Conservation (phyloP, 2,797 vertebrate genomes). For the Protonibea diacanthus region DNA sequence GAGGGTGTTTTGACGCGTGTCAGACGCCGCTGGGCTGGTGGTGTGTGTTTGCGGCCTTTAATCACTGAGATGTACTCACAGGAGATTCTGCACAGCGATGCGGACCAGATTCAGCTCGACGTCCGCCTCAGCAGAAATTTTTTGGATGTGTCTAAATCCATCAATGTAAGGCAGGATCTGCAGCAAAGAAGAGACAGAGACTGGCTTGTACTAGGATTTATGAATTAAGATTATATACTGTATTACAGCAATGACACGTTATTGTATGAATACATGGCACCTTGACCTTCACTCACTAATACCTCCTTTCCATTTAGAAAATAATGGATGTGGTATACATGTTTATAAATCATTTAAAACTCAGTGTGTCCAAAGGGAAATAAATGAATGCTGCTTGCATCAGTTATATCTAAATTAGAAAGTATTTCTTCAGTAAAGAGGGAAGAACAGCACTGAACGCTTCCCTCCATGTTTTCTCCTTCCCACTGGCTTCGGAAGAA, state of each 20-base stretch:
- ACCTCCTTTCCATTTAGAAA: conserved; percentile 13
- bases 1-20: neutral
- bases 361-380: too few species aligned
- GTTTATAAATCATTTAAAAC: neutral
- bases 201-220: neutral
- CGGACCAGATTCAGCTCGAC: conserved; percentile 98
- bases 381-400: too few species aligned
- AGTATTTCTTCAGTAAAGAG: too few species aligned
- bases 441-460: too few species aligned
- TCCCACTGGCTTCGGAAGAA: too few species aligned
- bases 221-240: too few species aligned
- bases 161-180: conserved; percentile 97
- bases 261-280: neutral
- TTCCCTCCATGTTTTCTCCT: too few species aligned
- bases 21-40: neutral
- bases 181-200: conserved; percentile 25
- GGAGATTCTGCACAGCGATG: conserved; percentile 96
- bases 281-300: neutral
- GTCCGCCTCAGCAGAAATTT: conserved; percentile 97
- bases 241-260: conserved; percentile 19
- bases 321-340: neutral
- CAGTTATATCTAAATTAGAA: too few species aligned
- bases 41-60: conserved; percentile 7
- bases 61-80: conserved; percentile 87
- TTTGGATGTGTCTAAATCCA: conserved; percentile 97